These are phyloP conservation scores for Oscheius myriophilus DNA, from an alignment of 2,888 invertebrate species.

Conservation along the genomic window DNA sequence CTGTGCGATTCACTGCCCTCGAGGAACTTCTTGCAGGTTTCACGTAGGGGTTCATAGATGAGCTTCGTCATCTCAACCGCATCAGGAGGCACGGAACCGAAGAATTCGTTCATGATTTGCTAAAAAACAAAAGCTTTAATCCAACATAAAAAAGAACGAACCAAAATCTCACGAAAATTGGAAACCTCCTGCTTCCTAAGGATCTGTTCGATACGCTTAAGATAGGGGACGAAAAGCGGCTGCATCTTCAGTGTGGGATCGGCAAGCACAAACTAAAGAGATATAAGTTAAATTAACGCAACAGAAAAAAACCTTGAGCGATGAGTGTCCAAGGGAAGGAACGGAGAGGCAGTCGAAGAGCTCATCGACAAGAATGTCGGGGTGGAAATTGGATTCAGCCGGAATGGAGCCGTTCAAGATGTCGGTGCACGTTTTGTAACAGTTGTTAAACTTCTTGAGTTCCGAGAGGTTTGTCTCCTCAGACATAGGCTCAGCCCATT, in stretches of 20 bases:
- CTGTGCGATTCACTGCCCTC: conserved; percentile 25
- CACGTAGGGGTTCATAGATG: conserved; percentile 38
- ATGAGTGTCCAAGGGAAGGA: conserved; percentile 90
- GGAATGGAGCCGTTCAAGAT: too few relatives aligned
- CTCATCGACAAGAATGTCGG: conserved; percentile 71
- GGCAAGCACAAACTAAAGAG: conserved; percentile 2
- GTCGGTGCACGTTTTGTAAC: conserved; percentile 79
- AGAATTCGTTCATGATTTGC: conserved; percentile 27
- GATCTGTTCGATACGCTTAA: conserved; percentile 7
- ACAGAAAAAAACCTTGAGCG: conserved; percentile 78
- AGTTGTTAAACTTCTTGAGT: conserved; percentile 49
- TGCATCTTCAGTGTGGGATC: conserved; percentile 12
- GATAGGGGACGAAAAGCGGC: conserved; percentile 3
- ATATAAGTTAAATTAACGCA: background rate
- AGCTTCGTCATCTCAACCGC: conserved; percentile 32
- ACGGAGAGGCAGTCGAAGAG: conserved; percentile 93
- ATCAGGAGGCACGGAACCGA: conserved; percentile 9
- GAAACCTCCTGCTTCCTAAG: conserved; percentile 1
- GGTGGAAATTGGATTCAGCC: conserved; percentile 73
- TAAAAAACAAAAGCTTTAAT: conserved; percentile 19
- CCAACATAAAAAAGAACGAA: too few relatives aligned
- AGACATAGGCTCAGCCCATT: conserved; percentile 41
- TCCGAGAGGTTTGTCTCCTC: conserved; percentile 34
- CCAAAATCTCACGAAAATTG: conserved; percentile 9
- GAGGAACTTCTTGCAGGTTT: conserved; percentile 29